phyloP scores from a whole-genome alignment of 2,113 vertebrate species.

The Nothobranchius kuhntae region DNA sequence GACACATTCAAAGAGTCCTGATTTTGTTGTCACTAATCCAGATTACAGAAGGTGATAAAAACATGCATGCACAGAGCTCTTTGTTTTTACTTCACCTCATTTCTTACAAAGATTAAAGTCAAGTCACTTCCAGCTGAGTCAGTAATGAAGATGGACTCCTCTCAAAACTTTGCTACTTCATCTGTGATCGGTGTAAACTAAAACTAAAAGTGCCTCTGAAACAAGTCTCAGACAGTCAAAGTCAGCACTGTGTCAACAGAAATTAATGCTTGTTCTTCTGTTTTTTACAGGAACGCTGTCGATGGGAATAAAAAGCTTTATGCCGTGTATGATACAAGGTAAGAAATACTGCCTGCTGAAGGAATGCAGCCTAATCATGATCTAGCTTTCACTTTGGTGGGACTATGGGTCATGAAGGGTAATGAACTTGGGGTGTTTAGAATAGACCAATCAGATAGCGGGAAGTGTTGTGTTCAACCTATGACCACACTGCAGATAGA shows the following conservation, averaged over 20 bases:
- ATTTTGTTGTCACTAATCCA: constrained; percentile 20
- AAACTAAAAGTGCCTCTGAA: not conserved
- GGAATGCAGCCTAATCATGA: too few species aligned
- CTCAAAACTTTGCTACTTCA: too few species aligned
- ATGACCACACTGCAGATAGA: too few species aligned
- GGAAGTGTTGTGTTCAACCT: too few species aligned
- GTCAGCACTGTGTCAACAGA: not conserved
- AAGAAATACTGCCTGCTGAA: constrained; percentile 49
- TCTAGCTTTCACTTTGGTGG: too few species aligned
- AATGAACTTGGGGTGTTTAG: too few species aligned
- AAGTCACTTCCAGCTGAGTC: not conserved
- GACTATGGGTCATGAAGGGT: too few species aligned
- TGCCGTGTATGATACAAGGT: constrained; percentile 94
- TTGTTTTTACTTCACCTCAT: constrained; percentile 5
- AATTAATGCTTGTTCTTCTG: constrained; percentile 28
- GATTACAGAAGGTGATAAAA: constrained; percentile 26
- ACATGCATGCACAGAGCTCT: not conserved
- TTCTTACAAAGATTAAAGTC: not conserved
- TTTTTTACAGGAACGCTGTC: constrained; percentile 88
- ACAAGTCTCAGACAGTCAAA: not conserved
- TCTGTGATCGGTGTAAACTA: not conserved
- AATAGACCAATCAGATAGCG: too few species aligned
- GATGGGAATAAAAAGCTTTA: constrained; percentile 93
- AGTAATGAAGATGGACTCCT: too few species aligned
- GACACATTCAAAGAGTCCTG: constrained; percentile 18